Evolutionary conservation across 1,140 invertebrate genomes (phyloP).

Genomic region (Acarapis woodi): DNA sequence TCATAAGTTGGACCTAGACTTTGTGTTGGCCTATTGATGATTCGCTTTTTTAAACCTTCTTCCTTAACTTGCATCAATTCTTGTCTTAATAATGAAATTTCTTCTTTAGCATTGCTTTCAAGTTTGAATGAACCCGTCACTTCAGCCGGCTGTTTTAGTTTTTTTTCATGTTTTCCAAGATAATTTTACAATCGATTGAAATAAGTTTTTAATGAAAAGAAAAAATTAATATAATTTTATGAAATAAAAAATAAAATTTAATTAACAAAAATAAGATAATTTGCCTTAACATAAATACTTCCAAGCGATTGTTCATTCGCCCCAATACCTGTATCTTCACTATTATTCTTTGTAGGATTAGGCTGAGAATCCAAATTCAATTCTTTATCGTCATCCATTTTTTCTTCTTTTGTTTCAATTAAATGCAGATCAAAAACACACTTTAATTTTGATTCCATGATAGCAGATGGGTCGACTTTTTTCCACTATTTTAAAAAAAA

Average conservation of each 20-base stretch:
- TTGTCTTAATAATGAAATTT: not conserved
- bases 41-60: constrained; percentile 3
- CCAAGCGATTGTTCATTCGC: not conserved
- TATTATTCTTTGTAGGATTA: too few species aligned
- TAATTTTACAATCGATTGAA: not conserved
- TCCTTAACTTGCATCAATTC: constrained; percentile 3
- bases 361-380: too few species aligned
- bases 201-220: not conserved
- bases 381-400: too few species aligned
- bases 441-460: constrained; percentile 14
- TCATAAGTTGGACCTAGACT: too few species aligned
- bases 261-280: not conserved
- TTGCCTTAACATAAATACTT: not conserved
- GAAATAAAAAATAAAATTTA: not conserved
- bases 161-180: not conserved
- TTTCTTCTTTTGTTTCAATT: not conserved
- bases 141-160: too few species aligned
- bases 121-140: not conserved
- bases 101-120: not conserved
- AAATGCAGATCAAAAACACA: constrained; percentile 12
- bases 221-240: not conserved
- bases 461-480: constrained; percentile 10
- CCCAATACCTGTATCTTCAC: not conserved
- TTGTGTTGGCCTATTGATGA: too few species aligned
- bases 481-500: constrained; percentile 9